Conservation (phyloP, 1,140 invertebrate genomes). For the Lineus longissimus region DNA sequence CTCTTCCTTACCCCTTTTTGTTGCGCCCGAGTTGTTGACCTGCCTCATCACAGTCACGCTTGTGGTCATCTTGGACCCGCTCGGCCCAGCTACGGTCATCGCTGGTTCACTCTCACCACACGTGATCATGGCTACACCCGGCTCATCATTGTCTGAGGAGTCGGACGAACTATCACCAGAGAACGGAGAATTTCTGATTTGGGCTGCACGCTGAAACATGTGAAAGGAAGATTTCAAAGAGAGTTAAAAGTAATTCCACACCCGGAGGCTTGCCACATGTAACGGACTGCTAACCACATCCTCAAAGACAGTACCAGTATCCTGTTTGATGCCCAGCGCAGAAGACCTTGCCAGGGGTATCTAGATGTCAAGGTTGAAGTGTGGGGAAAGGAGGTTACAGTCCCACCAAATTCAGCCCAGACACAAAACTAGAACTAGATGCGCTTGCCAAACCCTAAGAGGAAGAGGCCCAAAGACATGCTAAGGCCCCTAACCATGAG, state of each 20-base stretch:
- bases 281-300: too few relatives aligned
- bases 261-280: too few relatives aligned
- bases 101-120: conserved; percentile 34
- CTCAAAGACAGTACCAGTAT: too few relatives aligned
- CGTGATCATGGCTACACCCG: conserved; percentile 24
- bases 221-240: not conserved
- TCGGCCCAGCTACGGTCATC: conserved; percentile 14
- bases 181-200: conserved; percentile 92
- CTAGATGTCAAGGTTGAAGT: too few relatives aligned
- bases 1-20: conserved; percentile 62
- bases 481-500: not conserved
- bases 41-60: conserved; percentile 6
- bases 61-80: conserved; percentile 6
- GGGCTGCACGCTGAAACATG: conserved; percentile 73
- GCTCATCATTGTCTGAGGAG: conserved; percentile 85
- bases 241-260: not conserved
- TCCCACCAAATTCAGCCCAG: too few relatives aligned
- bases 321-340: too few relatives aligned
- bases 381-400: too few relatives aligned
- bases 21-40: conserved; percentile 27
- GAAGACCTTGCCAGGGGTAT: too few relatives aligned
- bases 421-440: too few relatives aligned
- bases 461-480: not conserved
- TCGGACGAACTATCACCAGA: conserved; percentile 86
- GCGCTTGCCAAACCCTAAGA: too few relatives aligned